phyloP scores from a whole-genome alignment of 2,113 vertebrate species.

The Vidua macroura region DNA sequence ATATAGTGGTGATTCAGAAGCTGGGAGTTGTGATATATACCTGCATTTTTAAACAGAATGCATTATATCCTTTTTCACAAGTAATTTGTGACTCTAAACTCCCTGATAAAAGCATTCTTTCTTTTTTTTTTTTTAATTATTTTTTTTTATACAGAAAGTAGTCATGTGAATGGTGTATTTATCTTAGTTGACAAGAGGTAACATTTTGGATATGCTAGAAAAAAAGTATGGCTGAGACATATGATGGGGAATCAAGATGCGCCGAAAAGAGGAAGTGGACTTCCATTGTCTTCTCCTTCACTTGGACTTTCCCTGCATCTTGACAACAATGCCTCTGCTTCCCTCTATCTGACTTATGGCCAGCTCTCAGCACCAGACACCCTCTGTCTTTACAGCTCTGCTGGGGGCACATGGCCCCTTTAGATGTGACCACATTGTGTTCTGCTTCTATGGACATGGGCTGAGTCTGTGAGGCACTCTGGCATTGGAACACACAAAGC shows the following conservation, averaged over 20 bases:
- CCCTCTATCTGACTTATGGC: neutral
- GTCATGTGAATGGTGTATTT: neutral
- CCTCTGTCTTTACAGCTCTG: neutral
- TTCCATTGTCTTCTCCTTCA: neutral
- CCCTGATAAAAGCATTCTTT: neutral
- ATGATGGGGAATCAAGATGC: neutral
- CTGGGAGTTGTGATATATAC: neutral
- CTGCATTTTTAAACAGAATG: neutral
- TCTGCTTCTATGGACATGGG: neutral
- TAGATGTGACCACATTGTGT: fast-evolving
- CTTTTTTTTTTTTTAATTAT: neutral
- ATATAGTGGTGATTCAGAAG: neutral
- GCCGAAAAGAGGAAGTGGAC: neutral
- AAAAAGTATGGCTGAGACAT: neutral
- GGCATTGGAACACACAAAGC: neutral
- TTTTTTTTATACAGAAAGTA: neutral
- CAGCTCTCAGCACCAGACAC: neutral
- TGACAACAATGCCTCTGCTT: neutral
- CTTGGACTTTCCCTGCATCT: neutral
- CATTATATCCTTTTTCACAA: neutral
- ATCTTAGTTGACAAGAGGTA: neutral
- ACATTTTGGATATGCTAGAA: neutral
- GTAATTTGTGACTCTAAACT: neutral
- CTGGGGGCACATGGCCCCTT: neutral
- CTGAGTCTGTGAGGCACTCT: neutral